Evolutionary conservation across 2,113 vertebrate genomes (phyloP).

Genomic region (Paedocypris sp.): DNA sequence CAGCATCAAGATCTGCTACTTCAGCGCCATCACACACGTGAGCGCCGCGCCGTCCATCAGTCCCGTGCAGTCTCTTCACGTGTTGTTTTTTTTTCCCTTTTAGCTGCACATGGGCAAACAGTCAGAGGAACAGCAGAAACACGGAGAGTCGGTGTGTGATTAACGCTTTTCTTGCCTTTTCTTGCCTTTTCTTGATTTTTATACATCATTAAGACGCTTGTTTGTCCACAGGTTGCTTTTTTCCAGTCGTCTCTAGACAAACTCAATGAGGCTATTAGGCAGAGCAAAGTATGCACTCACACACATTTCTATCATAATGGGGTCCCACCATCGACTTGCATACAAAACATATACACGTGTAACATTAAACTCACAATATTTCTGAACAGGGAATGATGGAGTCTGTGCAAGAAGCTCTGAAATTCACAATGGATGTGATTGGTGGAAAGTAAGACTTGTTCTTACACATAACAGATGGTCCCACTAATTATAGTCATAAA

Average conservation of each 20-base stretch:
- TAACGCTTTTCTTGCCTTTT: too few species aligned
- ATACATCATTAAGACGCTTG: neutral
- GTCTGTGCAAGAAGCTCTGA: constrained; percentile 82
- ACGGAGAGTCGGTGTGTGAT: constrained; percentile 62
- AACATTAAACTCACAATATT: neutral
- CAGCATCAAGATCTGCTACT: constrained; percentile 94
- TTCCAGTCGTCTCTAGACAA: constrained; percentile 90
- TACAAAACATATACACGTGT: neutral
- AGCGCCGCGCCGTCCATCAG: constrained; percentile 34
- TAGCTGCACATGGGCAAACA: constrained; percentile 80
- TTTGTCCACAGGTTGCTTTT: constrained; percentile 72
- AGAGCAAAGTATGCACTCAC: constrained; percentile 73
- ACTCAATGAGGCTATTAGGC: constrained; percentile 84
- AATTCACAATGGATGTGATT: constrained; percentile 89
- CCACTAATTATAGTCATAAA: too few species aligned
- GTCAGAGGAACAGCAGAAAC: constrained; percentile 76
- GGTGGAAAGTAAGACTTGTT: constrained; percentile 92
- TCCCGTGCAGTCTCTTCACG: neutral
- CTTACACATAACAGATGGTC: too few species aligned
- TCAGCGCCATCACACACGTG: constrained; percentile 83
- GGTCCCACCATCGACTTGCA: neutral
- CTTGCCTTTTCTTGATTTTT: too few species aligned
- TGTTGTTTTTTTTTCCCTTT: neutral
- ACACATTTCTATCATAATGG: neutral
- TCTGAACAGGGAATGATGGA: constrained; percentile 83